Base-by-base conservation (phyloP, 2,888 invertebrate species). In the Cylindroiulus punctatus region DNA sequence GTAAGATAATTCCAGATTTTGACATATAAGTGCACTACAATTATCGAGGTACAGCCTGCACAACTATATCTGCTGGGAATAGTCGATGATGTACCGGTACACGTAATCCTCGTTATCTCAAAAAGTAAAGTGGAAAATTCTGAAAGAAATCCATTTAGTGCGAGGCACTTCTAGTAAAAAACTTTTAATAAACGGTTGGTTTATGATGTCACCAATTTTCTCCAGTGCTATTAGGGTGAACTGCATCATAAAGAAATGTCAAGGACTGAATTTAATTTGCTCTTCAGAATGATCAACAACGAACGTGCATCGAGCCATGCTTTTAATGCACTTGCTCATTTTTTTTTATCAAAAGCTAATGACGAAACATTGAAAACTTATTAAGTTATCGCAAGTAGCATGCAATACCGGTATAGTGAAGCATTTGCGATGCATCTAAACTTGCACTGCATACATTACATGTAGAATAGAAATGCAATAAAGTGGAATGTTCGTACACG, bases 251-350 rank as follows among this genome's bases (percentile, higher is more conserved):
- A 76, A 26, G 76, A 76, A 76, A 76, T 76, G 76, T 26, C 76
- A 76, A 76, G 76, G 76, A 76, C 76, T 76, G 14, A 76, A 76
- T 76, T 76, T 76, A 76, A 76, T 76, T 76, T 76, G 30, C 76
- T 30, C 30, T 76, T 76, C 76, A 76, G 14, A 76, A 76, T 76
- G 76, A 76, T 76, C 76, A 30, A 76, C 76, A 65, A 26, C 22
- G 14, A 76, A 12, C 14, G 8, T 30, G 17, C 65, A 52, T 65
- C 65, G 10, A n/a, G 14, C n/a, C 4, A 52, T 10, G 52, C n/a
- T 52, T 52, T 65, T 65, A 65, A 65, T 65, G 65, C 26, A 22
- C 26, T 65, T 30, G 76, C 76, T 22, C 8, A 30, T 26, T 12
- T 52, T 52, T 52, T 52, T 30, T 26, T 26, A 26, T 26, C 65